These are phyloP conservation scores for Menidia beryllina DNA, from an alignment of 2,113 vertebrate genomes.

Conservation along the genomic window DNA sequence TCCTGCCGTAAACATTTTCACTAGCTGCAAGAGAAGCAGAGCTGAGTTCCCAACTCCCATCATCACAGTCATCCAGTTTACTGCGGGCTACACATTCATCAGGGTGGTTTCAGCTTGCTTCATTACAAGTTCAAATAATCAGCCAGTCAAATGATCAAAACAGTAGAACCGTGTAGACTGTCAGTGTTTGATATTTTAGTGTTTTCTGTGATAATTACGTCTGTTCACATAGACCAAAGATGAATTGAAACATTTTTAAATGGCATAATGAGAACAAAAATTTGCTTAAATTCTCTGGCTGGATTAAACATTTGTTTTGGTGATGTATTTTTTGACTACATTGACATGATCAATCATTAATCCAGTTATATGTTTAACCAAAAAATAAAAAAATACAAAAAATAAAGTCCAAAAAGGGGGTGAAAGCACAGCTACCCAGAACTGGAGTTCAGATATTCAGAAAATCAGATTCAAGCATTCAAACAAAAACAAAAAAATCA, in stretches of 20 bases:
- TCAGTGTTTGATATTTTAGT: constrained; percentile 46
- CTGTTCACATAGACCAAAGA: constrained; percentile 11
- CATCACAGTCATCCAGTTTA: constrained; percentile 57
- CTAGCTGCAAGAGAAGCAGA: constrained; percentile 60
- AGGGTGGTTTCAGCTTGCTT: constrained; percentile 40
- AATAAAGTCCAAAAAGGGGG: too few relatives aligned
- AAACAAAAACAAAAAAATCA: too few relatives aligned
- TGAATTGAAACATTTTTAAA: constrained; percentile 10
- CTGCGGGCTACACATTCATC: constrained; percentile 62
- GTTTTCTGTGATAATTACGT: constrained; percentile 48
- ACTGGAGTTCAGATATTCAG: too few relatives aligned
- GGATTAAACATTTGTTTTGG: neutral
- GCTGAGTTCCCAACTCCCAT: constrained; percentile 55
- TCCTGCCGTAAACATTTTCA: constrained; percentile 77
- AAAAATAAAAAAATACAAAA: too few relatives aligned
- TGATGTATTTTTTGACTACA: neutral
- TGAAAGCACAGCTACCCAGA: too few relatives aligned
- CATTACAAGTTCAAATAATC: constrained; percentile 73
- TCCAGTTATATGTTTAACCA: neutral
- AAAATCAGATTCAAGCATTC: too few relatives aligned
- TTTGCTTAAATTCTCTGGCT: constrained; percentile 15
- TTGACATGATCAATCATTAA: neutral
- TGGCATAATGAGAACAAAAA: constrained; percentile 1
- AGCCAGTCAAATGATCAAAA: constrained; percentile 64
- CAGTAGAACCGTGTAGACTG: constrained; percentile 37